Base-by-base conservation (phyloP, 2,113 vertebrate species). In the Alligator mississippiensis region DNA sequence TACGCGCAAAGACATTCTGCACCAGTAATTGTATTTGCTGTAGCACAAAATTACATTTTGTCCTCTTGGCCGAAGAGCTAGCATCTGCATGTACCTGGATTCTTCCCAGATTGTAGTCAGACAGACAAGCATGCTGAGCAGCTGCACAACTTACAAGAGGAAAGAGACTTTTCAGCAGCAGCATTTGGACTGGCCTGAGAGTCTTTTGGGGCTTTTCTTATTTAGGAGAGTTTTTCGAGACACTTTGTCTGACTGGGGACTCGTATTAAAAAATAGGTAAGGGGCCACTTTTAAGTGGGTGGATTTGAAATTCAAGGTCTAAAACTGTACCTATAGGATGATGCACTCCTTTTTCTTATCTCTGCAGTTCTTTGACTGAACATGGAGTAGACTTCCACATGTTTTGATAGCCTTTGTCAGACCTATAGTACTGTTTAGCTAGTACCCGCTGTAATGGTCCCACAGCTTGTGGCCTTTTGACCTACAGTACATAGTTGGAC, bases 381-480 rank as follows among this genome's bases (percentile, higher is more conserved):
- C 28, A 90, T 55, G 72, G 84, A 86, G 1, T 25, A 85, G 28
- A 34, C 72, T 76, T 9, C 19, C 54, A 24, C 81, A 1, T 34
- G 3, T 85, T 96, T 93, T 79, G 75, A 70, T 79, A 92, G 68
- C 28, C 18, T 81, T 61, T 27, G 59, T 64, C 77, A 89, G 66
- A 72, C 78, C 66, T 85, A 1, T 28, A 93, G 82, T 91, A 80
- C 96, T 82, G 8, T 89, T 93, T 84, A 80, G 79, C 83, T 75
- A 9, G 83, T 93, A 4, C 21, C 3, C 72, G 62, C 55, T 28
- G 10, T 95, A 95, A 96, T 92, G 47, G 28, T 87, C 96, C 93
- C 93, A 64, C 94, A 96, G 86, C 88, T 47, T 90, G 94, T 96
- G 86, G 61, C 87, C 57, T 57, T 83, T 83, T 96, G 95, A 60